A percentile compares a stretch with the other conserved stretches of the same genome.
These are phyloP conservation scores for Riparia riparia DNA, from an alignment of 2,113 vertebrate species.

Conservation along the genomic window DNA sequence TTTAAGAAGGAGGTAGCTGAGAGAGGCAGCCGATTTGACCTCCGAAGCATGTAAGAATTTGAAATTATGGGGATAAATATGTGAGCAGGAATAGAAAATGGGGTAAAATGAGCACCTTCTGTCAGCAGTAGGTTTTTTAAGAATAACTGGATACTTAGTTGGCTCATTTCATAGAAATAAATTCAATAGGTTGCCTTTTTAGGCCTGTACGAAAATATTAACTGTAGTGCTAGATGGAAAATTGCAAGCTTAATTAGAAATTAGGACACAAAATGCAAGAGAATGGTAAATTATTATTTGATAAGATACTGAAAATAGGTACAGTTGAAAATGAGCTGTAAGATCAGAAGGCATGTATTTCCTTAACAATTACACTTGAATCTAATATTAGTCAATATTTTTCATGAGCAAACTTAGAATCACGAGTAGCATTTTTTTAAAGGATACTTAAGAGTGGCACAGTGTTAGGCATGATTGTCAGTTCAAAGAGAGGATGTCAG, in stretches of 20 bases:
- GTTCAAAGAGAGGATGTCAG: not conserved
- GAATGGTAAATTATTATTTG: not conserved
- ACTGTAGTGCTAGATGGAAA: not conserved
- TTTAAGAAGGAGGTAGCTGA: not conserved
- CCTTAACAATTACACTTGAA: not conserved
- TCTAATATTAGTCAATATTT: not conserved
- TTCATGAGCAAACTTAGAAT: not conserved
- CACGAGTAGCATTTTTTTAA: not conserved
- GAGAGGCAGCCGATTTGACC: not conserved
- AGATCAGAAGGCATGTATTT: not conserved
- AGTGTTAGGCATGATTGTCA: not conserved
- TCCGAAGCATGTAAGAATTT: not conserved
- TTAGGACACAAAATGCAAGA: not conserved
- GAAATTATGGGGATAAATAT: not conserved
- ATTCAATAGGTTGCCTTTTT: not conserved
- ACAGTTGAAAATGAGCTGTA: not conserved
- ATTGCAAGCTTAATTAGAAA: not conserved
- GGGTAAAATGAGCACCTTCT: not conserved
- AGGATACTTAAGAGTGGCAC: not conserved
- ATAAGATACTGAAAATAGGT: not conserved
- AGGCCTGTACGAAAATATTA: not conserved
- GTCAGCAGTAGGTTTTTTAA: not conserved
- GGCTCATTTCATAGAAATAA: not conserved
- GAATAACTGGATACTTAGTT: not conserved
- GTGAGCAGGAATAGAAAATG: not conserved